Evolutionary conservation across 2,797 vertebrate genomes (phyloP), one percentile per base, ranked within the genome.

Genomic region (Hypotaenidia okinawae): DNA sequence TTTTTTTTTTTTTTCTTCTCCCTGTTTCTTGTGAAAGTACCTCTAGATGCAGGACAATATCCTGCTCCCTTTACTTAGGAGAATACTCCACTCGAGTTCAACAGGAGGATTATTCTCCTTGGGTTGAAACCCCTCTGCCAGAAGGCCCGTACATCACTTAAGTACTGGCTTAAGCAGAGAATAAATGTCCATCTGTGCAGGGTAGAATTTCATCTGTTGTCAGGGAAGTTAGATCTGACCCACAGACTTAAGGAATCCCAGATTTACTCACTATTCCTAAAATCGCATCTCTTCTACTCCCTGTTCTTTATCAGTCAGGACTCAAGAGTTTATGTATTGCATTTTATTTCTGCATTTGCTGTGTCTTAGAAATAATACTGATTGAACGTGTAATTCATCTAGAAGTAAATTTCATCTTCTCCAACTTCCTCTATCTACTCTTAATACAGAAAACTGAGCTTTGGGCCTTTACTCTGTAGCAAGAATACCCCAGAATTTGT

Each of bases 71-170:
- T 80, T 87, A 70, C 93, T 87, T 73, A 87, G 57, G 93, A 96
- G 94, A 95, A 82, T 93, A 93, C 78, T 87, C 45, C 81, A 32
- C 68, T 80, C 0, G n/a, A 87, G 86, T 87, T 93, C 92, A 91
- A 83, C 78, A 94, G 89, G 69, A 83, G 84, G 86, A 87, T 95
- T 95, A 89, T 95, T 95, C 90, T 96, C 95, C 90, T 94, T 84
- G 95, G 77, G 92, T 62, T 78, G 95, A 79, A 90, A 28, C 35
- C 70, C 83, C 84, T 54, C 72, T 94, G 89, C 93, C 94, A 96
- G 90, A 93, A 93, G 58, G 61, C 54, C 90, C 5, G 61, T 83
- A 77, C 93, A 95, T 95, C 64, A 78, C 93, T 94, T 62, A 61
- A 89, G 54, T 80, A 64, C 89, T 96, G 92, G 81, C 89, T 95